Evolutionary conservation across 2,888 invertebrate species (phyloP), one percentile per base, ranked within the genome.

Genomic region (Pomacea canaliculata): DNA sequence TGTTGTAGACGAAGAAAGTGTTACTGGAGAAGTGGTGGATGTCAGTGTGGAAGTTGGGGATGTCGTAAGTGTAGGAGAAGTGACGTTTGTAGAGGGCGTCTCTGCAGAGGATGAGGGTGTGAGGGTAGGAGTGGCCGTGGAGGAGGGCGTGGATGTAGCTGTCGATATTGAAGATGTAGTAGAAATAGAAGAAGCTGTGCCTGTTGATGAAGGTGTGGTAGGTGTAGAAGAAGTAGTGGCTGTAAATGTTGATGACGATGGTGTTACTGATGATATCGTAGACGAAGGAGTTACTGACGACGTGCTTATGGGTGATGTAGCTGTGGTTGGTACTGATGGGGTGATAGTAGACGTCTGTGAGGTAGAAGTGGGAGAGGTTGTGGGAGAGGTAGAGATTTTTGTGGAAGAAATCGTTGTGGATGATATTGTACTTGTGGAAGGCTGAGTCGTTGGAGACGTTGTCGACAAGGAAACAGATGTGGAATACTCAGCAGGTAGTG

Each of bases 161-260:
- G n/a, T n/a, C n/a, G n/a, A n/a, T n/a, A n/a, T n/a, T n/a, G n/a
- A n/a, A n/a, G n/a, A n/a, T n/a, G n/a, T n/a, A n/a, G n/a, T n/a
- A n/a, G n/a, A n/a, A n/a, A n/a, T n/a, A n/a, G n/a, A n/a, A n/a
- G n/a, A n/a, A n/a, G n/a, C n/a, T n/a, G n/a, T n/a, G n/a, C n/a
- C n/a, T n/a, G n/a, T n/a, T n/a, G n/a, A 13, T n/a, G 49, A 62
- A n/a, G 74, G 51, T 8, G 63, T 48, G 10, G 74, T 62, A 19
- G 63, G 19, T 48, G 72, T 72, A 23, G 60, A 46, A 18, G 46
- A 48, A 12, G 48, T 70, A 7, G 74, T 67, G 1, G 60, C 8
- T 37, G 74, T 18, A 13, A 69, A 23, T 37, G 59, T 16, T 18
- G 69, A 46, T n/a, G 74, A 60, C 46, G 68, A 60, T 46, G 74